phyloP scores from a whole-genome alignment of 1,140 invertebrate genomes.

The Globodera rostochiensis region DNA sequence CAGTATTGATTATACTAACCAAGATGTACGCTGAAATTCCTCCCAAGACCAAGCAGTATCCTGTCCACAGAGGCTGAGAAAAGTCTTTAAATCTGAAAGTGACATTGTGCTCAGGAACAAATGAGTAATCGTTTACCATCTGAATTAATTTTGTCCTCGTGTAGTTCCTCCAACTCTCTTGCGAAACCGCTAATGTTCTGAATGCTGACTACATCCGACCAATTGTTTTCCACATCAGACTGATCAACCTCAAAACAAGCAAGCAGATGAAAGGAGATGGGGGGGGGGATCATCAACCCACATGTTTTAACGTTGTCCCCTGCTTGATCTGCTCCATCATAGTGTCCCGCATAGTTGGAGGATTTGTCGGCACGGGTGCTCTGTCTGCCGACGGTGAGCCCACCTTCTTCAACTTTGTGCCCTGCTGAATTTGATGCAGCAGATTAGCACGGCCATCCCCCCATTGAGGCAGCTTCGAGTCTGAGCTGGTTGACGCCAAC shows the following conservation, averaged over 20 bases:
- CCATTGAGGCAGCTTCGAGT: neutral
- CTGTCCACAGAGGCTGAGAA: neutral
- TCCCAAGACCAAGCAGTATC: neutral
- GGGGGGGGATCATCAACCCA: neutral
- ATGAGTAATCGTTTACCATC: slow-evolving; percentile 30
- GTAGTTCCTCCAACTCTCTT: slow-evolving; percentile 44
- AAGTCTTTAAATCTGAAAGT: neutral
- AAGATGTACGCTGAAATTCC: neutral
- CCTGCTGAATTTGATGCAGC: slow-evolving; percentile 44
- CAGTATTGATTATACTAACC: neutral
- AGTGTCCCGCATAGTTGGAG: slow-evolving; percentile 35
- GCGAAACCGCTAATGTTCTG: slow-evolving; percentile 50
- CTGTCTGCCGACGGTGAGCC: slow-evolving; percentile 26
- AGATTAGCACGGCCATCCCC: slow-evolving; percentile 27
- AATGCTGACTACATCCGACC: slow-evolving; percentile 17
- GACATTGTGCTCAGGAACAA: neutral
- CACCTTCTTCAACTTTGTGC: slow-evolving; percentile 41
- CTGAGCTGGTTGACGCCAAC: neutral
- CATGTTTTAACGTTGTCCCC: slow-evolving; percentile 36
- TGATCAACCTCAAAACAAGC: slow-evolving; percentile 43
- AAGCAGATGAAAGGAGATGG: neutral
- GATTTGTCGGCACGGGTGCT: slow-evolving; percentile 33
- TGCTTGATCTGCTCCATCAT: slow-evolving; percentile 45
- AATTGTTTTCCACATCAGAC: slow-evolving; percentile 37
- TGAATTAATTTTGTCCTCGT: slow-evolving; percentile 41